A percentile compares a stretch with the other conserved stretches of the same genome.
Conservation (phyloP, 2,888 invertebrate genomes). For the Ametastegia equiseti region DNA sequence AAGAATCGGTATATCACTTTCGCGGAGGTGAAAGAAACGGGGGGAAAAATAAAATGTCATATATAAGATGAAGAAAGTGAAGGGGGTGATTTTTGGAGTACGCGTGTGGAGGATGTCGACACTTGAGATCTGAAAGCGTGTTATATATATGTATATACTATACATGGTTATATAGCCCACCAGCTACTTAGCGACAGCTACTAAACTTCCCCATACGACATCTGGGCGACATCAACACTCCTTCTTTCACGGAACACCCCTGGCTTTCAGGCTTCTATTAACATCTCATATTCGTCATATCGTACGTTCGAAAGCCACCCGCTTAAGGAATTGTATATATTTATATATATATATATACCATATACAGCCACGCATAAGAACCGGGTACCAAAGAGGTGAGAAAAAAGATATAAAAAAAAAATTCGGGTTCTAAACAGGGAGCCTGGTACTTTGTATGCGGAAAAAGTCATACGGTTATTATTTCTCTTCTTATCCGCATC, state of each 20-base stretch:
- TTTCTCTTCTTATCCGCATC: neutral
- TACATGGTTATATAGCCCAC: neutral
- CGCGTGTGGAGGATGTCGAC: conserved; percentile 28
- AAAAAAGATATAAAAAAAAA: neutral
- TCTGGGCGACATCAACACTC: conserved; percentile 33
- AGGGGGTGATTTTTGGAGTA: neutral
- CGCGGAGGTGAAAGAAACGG: neutral
- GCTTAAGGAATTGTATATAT: neutral
- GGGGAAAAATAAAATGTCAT: neutral
- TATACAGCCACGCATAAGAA: neutral
- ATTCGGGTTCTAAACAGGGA: neutral
- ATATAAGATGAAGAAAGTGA: neutral
- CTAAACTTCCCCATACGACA: conserved; percentile 15
- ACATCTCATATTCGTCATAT: conserved; percentile 37
- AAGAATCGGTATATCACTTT: too few species aligned
- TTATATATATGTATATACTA: neutral
- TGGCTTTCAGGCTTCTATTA: conserved; percentile 20
- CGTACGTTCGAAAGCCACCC: conserved; percentile 5
- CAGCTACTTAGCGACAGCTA: conserved; percentile 25
- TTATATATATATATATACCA: neutral
- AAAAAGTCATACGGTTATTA: neutral
- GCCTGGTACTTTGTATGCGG: neutral
- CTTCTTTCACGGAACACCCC: neutral
- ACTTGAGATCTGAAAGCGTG: conserved; percentile 28
- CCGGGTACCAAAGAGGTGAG: neutral